Evolutionary conservation across 1,140 invertebrate genomes (phyloP).

Genomic region (Danaus plexippus): DNA sequence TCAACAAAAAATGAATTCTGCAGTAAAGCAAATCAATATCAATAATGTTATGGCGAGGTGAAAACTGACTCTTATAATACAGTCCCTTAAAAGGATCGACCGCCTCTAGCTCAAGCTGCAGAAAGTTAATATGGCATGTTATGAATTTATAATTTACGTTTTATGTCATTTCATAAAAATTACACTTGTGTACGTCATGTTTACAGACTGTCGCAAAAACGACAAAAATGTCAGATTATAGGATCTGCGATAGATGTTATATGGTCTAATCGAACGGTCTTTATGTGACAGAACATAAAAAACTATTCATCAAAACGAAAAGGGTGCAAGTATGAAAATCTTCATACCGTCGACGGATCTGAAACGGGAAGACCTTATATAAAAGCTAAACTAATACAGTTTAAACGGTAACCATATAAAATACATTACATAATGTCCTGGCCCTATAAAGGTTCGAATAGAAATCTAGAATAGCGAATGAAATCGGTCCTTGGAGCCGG

Average conservation of each 20-base stretch:
- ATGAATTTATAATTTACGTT: slow-evolving; percentile 20
- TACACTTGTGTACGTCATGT: neutral
- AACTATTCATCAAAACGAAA: too few species aligned
- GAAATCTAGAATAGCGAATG: slow-evolving; percentile 10
- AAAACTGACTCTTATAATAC: slow-evolving; percentile 23
- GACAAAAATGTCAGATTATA: too few species aligned
- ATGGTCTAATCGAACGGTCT: too few species aligned
- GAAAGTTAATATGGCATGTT: slow-evolving; percentile 25
- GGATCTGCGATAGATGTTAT: too few species aligned
- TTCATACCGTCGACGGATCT: too few species aligned
- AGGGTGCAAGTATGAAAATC: too few species aligned
- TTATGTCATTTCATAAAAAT: slow-evolving; percentile 11
- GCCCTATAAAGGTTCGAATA: slow-evolving; percentile 1
- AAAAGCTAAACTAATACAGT: too few species aligned
- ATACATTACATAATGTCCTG: slow-evolving; percentile 9
- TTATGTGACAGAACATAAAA: too few species aligned
- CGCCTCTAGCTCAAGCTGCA: slow-evolving; percentile 21
- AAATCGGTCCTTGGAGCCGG: slow-evolving; percentile 19
- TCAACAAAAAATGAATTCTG: slow-evolving; percentile 2
- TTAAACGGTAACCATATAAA: slow-evolving; percentile 6
- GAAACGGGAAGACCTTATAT: too few species aligned
- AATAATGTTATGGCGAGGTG: slow-evolving; percentile 23
- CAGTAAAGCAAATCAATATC: slow-evolving; percentile 18
- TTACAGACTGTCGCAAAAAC: slow-evolving; percentile 6
- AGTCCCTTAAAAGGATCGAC: slow-evolving; percentile 21